Percentiles rank a stretch among this genome's conserved stretches.
phyloP scores from a whole-genome alignment of 2,797 vertebrate genomes.

The Coregonus ussuriensis region DNA sequence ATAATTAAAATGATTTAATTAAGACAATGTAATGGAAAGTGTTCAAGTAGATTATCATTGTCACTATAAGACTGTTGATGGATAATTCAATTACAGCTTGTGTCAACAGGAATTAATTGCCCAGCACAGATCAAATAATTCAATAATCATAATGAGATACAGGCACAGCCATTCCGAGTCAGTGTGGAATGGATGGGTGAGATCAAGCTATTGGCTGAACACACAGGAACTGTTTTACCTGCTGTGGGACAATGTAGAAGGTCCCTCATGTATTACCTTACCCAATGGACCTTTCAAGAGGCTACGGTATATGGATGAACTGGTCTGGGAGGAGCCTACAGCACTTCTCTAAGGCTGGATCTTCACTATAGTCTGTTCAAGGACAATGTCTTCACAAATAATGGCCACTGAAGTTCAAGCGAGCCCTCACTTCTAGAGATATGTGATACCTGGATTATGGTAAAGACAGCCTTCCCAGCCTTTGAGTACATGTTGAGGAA shows the following conservation, averaged over 20 bases:
- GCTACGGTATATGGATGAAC: background rate
- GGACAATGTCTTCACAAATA: constrained; percentile 27
- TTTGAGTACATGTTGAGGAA: constrained; percentile 54
- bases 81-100: background rate
- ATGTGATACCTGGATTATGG: constrained; percentile 72
- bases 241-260: background rate
- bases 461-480: constrained; percentile 45
- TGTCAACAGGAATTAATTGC: background rate
- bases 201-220: background rate
- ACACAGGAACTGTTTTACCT: background rate
- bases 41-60: background rate
- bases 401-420: constrained; percentile 44
- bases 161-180: background rate
- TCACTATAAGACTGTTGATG: background rate
- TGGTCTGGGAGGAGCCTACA: constrained; percentile 22
- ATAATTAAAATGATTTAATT: background rate
- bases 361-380: constrained; percentile 14
- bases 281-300: background rate
- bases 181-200: background rate
- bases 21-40: background rate
- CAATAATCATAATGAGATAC: background rate
- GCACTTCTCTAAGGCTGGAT: background rate
- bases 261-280: background rate
- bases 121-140: background rate
- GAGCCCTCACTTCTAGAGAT: constrained; percentile 35